A percentile compares a stretch with the other conserved stretches of the same genome.
Evolutionary conservation across 2,888 invertebrate species (phyloP).

Genomic region (Drosophila pseudotakahashii): DNA sequence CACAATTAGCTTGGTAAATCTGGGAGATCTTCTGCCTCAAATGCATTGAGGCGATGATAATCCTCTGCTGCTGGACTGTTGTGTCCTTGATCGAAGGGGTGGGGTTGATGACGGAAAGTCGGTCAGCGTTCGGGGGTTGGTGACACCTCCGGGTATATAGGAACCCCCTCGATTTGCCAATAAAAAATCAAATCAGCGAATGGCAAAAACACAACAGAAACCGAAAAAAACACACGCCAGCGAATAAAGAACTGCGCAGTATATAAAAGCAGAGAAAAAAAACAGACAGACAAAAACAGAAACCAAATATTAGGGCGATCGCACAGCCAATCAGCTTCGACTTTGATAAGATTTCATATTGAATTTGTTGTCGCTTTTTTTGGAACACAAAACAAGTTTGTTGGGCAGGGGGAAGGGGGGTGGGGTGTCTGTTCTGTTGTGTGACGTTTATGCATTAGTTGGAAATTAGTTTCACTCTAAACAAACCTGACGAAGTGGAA

Average conservation of each 20-base stretch:
- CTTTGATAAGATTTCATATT: slow-evolving; percentile 72
- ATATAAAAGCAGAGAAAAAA: slow-evolving; percentile 48
- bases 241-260: slow-evolving; percentile 68
- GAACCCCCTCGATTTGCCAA: slow-evolving; percentile 56
- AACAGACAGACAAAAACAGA: slow-evolving; percentile 29
- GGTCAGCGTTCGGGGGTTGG: slow-evolving; percentile 49
- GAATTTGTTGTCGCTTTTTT: slow-evolving; percentile 26
- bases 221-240: slow-evolving; percentile 41
- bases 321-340: slow-evolving; percentile 64
- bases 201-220: slow-evolving; percentile 63
- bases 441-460: slow-evolving; percentile 27
- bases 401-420: not conserved
- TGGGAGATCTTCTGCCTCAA: slow-evolving; percentile 9
- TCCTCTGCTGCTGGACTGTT: not conserved
- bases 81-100: slow-evolving; percentile 25
- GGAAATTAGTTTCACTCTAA: slow-evolving; percentile 20
- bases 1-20: slow-evolving; percentile 16
- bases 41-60: slow-evolving; percentile 29
- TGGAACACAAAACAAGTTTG: slow-evolving; percentile 38
- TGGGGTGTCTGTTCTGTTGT: not conserved
- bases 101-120: slow-evolving; percentile 17
- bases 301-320: slow-evolving; percentile 50
- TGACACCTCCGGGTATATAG: slow-evolving; percentile 30
- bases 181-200: slow-evolving; percentile 65
- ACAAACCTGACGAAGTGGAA: slow-evolving; percentile 34